Conservation (phyloP, 2,113 vertebrate genomes). For the Sinosuthora webbiana region DNA sequence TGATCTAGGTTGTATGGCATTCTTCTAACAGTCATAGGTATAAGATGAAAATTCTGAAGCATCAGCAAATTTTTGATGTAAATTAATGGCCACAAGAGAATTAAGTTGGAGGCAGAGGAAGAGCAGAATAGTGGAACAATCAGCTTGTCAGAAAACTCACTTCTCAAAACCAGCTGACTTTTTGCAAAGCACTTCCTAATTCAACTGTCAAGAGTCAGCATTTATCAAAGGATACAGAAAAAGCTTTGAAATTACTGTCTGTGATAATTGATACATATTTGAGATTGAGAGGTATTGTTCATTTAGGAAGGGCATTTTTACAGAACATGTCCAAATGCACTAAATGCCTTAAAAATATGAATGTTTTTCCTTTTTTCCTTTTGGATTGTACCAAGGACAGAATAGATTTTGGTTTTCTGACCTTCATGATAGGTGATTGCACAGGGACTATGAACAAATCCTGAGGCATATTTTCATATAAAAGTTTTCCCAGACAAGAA, state of each 20-base stretch:
- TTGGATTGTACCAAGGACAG: neutral
- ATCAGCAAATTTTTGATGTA: conserved; percentile 63
- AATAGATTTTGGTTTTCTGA: neutral
- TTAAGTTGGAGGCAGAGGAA: neutral
- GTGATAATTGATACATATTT: neutral
- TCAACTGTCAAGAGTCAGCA: neutral
- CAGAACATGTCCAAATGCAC: neutral
- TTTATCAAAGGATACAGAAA: conserved; percentile 39
- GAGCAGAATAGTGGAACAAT: conserved; percentile 11
- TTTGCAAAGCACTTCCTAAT: neutral
- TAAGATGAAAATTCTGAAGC: conserved; percentile 57
- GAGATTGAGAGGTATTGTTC: neutral
- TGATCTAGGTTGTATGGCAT: conserved; percentile 46
- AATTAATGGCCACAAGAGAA: conserved; percentile 48
- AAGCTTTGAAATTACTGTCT: neutral
- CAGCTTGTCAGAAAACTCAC: conserved; percentile 27
- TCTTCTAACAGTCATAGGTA: conserved; percentile 36
- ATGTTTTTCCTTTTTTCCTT: neutral
- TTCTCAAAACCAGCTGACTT: conserved; percentile 37
- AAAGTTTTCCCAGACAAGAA: neutral
- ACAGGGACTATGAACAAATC: neutral
- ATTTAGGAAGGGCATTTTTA: neutral
- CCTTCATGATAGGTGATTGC: neutral
- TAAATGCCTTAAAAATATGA: neutral
- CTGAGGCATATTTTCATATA: neutral